Conservation (phyloP, 2,888 invertebrate genomes). For the Ashinkailepas kermadecensis region DNA sequence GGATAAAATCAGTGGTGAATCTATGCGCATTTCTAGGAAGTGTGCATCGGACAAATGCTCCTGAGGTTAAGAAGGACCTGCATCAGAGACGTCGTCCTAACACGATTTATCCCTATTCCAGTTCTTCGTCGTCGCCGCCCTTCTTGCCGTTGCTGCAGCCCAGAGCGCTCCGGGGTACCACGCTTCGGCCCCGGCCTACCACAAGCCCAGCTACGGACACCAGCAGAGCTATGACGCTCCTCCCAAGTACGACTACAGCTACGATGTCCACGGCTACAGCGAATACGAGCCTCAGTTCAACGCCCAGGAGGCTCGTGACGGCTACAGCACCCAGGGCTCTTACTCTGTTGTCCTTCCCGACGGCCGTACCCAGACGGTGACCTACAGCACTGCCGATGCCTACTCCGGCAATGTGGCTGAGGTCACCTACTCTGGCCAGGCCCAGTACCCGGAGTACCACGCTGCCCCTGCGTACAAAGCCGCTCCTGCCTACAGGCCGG, state of each 20-base stretch:
- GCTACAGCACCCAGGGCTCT: constrained; percentile 29
- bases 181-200: no score
- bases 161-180: neutral
- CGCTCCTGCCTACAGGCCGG: neutral
- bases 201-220: neutral
- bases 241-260: constrained; percentile 27
- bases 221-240: neutral
- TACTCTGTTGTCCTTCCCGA: constrained; percentile 32
- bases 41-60: no score
- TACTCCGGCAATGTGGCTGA: constrained; percentile 30
- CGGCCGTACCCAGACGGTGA: constrained; percentile 32
- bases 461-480: no score
- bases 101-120: no score
- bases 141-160: neutral
- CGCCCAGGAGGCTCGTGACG: constrained; percentile 26
- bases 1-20: no score
- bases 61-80: no score
- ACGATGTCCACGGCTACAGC: constrained; percentile 29
- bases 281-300: constrained; percentile 26
- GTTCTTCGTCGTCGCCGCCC: neutral
- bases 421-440: constrained; percentile 31
- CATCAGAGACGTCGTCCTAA: no score
- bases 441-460: constrained; percentile 27
- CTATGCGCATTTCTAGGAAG: no score
- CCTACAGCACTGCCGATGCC: constrained; percentile 28